phyloP scores from a whole-genome alignment of 2,797 vertebrate genomes.

The Lateolabrax maculatus region DNA sequence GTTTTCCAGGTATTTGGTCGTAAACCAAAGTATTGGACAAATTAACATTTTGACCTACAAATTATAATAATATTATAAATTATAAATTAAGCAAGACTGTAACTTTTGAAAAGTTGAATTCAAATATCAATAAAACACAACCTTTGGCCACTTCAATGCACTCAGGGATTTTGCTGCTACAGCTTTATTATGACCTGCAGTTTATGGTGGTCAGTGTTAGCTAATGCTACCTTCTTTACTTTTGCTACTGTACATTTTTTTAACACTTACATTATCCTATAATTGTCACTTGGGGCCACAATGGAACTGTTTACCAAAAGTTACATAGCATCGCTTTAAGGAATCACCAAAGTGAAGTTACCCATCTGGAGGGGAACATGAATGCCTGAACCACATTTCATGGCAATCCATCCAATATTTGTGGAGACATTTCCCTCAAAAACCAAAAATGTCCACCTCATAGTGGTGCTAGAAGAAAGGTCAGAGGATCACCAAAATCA shows the following conservation, averaged over 20 bases:
- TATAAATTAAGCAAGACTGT: too few species aligned
- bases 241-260: neutral
- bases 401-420: neutral
- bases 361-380: too few species aligned
- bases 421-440: constrained; percentile 7
- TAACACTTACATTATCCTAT: neutral
- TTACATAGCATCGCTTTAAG: too few species aligned
- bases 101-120: neutral
- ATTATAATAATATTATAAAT: too few species aligned
- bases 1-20: too few species aligned
- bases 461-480: too few species aligned
- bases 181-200: neutral
- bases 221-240: neutral
- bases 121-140: neutral
- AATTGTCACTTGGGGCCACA: too few species aligned
- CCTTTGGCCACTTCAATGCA: neutral
- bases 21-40: too few species aligned
- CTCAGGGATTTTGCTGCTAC: neutral
- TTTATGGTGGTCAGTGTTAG: neutral
- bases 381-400: neutral
- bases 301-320: too few species aligned
- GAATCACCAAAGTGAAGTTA: neutral
- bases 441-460: too few species aligned
- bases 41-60: too few species aligned
- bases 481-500: too few species aligned